Conservation (phyloP, 2,888 invertebrate genomes). For the Parnassius mnemosyne region DNA sequence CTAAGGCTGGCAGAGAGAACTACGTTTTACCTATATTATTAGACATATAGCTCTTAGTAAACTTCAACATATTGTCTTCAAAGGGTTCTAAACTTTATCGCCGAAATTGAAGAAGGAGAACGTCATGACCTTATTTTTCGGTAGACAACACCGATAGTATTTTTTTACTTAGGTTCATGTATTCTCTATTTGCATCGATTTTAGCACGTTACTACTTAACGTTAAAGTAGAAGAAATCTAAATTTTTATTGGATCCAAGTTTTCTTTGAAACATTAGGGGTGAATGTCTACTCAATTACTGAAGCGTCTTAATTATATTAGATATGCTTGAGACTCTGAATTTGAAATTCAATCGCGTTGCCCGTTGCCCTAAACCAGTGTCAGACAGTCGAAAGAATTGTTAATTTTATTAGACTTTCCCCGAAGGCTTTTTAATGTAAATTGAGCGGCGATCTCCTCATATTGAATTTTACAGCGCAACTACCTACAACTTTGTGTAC, state of each 20-base stretch:
- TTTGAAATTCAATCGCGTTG: slow-evolving; percentile 74
- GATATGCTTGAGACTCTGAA: slow-evolving; percentile 62
- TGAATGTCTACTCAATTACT: slow-evolving; percentile 72
- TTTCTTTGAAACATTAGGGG: slow-evolving; percentile 45
- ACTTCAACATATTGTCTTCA: too few relatives aligned
- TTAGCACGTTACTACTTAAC: background rate
- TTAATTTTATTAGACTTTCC: slow-evolving; percentile 68
- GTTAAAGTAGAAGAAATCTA: slow-evolving; percentile 12
- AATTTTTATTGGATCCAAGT: slow-evolving; percentile 34
- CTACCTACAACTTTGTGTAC: slow-evolving; percentile 28
- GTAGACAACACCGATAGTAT: too few relatives aligned
- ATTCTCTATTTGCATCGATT: too few relatives aligned
- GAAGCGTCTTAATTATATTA: slow-evolving; percentile 70
- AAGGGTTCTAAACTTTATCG: too few relatives aligned
- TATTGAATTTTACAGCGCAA: slow-evolving; percentile 33
- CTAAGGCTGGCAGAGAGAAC: too few relatives aligned
- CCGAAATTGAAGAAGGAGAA: too few relatives aligned
- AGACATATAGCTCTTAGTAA: too few relatives aligned
- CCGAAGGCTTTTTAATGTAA: slow-evolving; percentile 63
- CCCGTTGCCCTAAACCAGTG: slow-evolving; percentile 50
- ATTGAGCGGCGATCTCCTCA: slow-evolving; percentile 49
- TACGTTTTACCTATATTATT: too few relatives aligned
- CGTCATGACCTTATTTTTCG: too few relatives aligned
- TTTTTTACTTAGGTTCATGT: too few relatives aligned
- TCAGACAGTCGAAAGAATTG: slow-evolving; percentile 60